These are phyloP conservation scores for Otocyon megalotis DNA, from an alignment of 2,113 vertebrate genomes.

Conservation along the genomic window DNA sequence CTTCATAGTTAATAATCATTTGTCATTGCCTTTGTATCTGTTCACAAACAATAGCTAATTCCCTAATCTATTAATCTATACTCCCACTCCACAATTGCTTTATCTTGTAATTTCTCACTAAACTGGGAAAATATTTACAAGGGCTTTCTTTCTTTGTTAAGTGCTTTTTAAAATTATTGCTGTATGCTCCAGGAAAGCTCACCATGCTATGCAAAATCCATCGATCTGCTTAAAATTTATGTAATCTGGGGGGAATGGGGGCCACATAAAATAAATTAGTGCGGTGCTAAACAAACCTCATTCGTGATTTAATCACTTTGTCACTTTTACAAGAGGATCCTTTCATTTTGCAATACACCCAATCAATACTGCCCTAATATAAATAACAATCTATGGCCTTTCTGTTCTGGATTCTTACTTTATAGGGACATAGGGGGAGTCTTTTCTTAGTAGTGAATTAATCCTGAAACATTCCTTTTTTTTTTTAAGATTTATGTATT, in stretches of 20 bases:
- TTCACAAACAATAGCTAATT: constrained; percentile 35
- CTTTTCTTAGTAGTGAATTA: neutral
- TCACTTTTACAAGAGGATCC: accelerated
- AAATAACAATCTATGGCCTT: neutral
- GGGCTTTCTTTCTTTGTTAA: neutral
- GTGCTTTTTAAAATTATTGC: neutral
- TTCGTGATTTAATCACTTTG: neutral
- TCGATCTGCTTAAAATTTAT: neutral
- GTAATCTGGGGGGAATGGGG: accelerated
- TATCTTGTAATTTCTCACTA: constrained; percentile 6
- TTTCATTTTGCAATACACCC: accelerated
- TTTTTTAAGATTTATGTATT: too few species aligned
- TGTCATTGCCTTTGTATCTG: constrained; percentile 44
- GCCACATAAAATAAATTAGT: accelerated
- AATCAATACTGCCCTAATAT: accelerated
- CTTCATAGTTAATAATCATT: constrained; percentile 32
- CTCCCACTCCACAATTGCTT: neutral
- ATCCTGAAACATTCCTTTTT: neutral
- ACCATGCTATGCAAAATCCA: neutral
- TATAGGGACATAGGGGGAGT: neutral
- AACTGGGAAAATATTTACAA: constrained; percentile 30
- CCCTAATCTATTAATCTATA: neutral
- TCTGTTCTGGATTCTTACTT: neutral
- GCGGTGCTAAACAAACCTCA: accelerated
- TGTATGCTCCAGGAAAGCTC: neutral